Conservation (phyloP, 1,140 invertebrate species). For the Daktulosphaira vitifoliae region DNA sequence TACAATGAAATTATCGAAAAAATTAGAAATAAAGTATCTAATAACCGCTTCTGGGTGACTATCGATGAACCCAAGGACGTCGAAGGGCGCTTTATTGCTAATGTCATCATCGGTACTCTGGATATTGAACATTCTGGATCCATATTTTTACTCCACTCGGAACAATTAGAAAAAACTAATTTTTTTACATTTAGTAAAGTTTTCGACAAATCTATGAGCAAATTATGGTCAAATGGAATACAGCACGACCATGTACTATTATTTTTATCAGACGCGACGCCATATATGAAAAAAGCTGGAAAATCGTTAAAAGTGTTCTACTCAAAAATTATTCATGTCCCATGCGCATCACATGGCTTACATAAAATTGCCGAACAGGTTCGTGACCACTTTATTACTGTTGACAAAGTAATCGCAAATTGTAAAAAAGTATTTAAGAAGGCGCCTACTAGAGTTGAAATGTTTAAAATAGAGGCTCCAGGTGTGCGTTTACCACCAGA, state of each 20-base stretch:
- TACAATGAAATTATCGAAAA: background rate
- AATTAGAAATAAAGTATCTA: no score
- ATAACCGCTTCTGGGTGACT: no score
- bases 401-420: slow-evolving; percentile 38
- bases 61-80: no score
- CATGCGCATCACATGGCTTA: slow-evolving; percentile 42
- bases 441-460: slow-evolving; percentile 39
- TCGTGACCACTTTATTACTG: slow-evolving; percentile 38
- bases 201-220: slow-evolving; percentile 14
- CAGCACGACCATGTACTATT: slow-evolving; percentile 37
- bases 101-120: background rate
- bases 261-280: slow-evolving; percentile 38
- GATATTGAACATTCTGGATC: background rate
- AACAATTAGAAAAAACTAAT: no score
- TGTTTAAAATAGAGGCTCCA: slow-evolving; percentile 41
- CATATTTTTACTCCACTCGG: no score
- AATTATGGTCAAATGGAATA: slow-evolving; percentile 25
- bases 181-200: slow-evolving; percentile 5
- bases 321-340: slow-evolving; percentile 39
- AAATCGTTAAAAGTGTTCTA: slow-evolving; percentile 37
- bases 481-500: slow-evolving; percentile 42
- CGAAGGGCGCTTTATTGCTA: background rate
- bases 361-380: slow-evolving; percentile 42
- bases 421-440: slow-evolving; percentile 41
- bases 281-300: slow-evolving; percentile 40